phyloP scores from a whole-genome alignment of 2,113 vertebrate genomes.

The Burhinus bistriatus region DNA sequence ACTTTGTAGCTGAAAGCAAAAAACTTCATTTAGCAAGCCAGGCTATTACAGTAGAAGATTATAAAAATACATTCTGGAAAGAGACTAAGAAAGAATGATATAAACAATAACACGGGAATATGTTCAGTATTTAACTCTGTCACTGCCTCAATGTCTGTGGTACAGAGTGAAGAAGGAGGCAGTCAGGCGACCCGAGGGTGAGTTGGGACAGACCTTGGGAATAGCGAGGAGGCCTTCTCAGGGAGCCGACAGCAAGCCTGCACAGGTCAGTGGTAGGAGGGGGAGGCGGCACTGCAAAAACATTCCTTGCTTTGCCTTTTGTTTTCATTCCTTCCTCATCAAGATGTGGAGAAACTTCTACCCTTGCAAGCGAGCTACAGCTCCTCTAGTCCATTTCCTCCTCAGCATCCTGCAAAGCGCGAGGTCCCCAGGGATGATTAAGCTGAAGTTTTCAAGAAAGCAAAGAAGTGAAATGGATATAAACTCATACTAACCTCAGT shows the following conservation, averaged over 20 bases:
- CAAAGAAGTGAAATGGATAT: not conserved
- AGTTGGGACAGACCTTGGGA: not conserved
- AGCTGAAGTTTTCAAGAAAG: not conserved
- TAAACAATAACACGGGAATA: not conserved
- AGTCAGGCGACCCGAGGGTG: accelerated
- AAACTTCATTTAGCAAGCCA: not conserved
- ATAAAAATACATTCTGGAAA: not conserved
- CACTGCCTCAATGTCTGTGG: not conserved
- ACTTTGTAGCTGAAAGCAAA: not conserved
- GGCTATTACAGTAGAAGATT: not conserved
- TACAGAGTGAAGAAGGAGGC: not conserved
- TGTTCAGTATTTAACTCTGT: not conserved
- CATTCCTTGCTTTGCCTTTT: not conserved
- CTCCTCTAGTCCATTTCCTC: not conserved
- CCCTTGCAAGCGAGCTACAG: not conserved
- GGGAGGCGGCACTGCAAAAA: not conserved
- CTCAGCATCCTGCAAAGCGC: not conserved
- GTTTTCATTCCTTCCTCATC: not conserved
- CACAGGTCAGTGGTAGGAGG: accelerated
- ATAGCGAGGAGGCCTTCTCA: accelerated
- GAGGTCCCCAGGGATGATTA: not conserved
- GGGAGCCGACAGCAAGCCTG: not conserved
- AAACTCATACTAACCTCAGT: not conserved
- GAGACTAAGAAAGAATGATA: not conserved
- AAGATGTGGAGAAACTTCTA: not conserved